Base-by-base conservation (phyloP, 2,113 vertebrate species). In the Strigops habroptila region DNA sequence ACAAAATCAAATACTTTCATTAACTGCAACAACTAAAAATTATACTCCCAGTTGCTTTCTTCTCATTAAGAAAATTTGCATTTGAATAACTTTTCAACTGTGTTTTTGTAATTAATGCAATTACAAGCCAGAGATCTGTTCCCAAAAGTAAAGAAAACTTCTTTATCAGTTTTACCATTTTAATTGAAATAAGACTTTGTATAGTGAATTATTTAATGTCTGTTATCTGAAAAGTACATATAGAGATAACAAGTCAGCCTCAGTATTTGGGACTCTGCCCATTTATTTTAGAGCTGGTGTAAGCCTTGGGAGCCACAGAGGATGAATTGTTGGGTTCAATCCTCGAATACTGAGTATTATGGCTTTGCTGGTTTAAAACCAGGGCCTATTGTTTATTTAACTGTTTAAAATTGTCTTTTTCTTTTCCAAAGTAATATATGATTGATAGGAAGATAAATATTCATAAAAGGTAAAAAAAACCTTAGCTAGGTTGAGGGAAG, bases 61-160 rank as follows among this genome's bases (percentile, higher is more conserved):
- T 97, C 91, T 96, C 94, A 96, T 96, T 97, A 92, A 94, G 92
- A 93, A 92, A 74, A 94, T 97, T 95, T 95, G 93, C 92, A 95
- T 98, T 93, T 97, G 92, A 97, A 95, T 95, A 97, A 93, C 87
- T 93, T 96, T 97, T 96, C 90, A 93, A 93, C 73, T 93, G 81
- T 71, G 93, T 95, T 70, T 96, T 97, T 97, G 75, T 96, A 97
- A 96, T 96, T 95, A 95, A 97, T 97, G 93, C 75, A 98, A 96
- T 97, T 96, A 88, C 86, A 97, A 97, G 82, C 89, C 90, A 85
- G 91, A 96, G 93, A 87, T 95, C 93, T 94, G 74, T 88, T 88
- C 94, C 92, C 63, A 83, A 68, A 93, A 95, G 94, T 96, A 95
- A 96, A 95, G 83, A 92, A 90, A 95, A 91, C 89, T 96, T 96